Conservation (phyloP, 2,888 invertebrate genomes). For the Pilophorus perplexus region DNA sequence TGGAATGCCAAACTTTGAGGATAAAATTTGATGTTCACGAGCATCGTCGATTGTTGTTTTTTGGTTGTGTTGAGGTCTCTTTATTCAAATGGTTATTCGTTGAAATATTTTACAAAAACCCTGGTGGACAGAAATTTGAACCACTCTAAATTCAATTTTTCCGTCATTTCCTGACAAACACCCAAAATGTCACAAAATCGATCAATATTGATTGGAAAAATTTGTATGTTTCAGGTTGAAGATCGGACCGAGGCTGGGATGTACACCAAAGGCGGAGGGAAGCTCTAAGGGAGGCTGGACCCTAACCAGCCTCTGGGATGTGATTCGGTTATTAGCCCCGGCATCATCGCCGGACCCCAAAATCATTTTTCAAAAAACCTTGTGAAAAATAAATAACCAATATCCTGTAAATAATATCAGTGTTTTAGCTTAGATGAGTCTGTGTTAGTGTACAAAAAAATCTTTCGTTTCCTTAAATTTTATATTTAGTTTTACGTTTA, state of each 20-base stretch:
- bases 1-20: too few relatives aligned
- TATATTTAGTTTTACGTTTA: conserved; percentile 45
- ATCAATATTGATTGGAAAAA: too few relatives aligned
- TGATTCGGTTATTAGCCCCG: conserved; percentile 36
- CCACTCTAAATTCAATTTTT: too few relatives aligned
- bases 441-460: conserved; percentile 42
- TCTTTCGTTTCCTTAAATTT: conserved; percentile 33
- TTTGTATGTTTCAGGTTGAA: conserved; percentile 37
- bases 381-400: too few relatives aligned
- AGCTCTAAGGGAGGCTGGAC: conserved; percentile 41
- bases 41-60: too few relatives aligned
- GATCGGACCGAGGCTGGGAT: conserved; percentile 34
- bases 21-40: too few relatives aligned
- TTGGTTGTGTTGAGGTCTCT: too few relatives aligned
- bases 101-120: too few relatives aligned
- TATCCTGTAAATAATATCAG: conserved; percentile 32
- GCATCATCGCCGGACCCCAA: conserved; percentile 31
- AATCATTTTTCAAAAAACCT: conserved; percentile 25
- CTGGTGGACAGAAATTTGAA: too few relatives aligned
- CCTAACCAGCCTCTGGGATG: conserved; percentile 42
- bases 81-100: too few relatives aligned
- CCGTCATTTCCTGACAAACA: too few relatives aligned
- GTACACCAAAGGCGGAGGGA: conserved; percentile 39
- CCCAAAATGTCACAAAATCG: too few relatives aligned
- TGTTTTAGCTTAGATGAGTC: conserved; percentile 39